phyloP scores from a whole-genome alignment of 2,797 vertebrate species.

The Sylvilagus floridanus region DNA sequence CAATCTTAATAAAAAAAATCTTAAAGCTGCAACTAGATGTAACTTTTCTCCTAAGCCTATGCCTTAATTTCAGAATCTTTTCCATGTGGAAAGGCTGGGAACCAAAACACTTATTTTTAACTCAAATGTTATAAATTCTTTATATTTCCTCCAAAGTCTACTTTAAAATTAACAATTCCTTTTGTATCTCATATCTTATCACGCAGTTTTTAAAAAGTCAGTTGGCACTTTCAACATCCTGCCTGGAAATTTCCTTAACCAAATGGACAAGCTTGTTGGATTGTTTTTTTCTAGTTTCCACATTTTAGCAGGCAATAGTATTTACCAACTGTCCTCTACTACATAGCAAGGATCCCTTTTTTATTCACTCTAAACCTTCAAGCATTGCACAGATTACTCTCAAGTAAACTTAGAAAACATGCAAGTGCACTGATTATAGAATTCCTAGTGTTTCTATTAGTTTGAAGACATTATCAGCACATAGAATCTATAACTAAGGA shows the following conservation, averaged over 20 bases:
- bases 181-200: neutral
- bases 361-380: neutral
- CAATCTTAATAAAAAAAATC: neutral
- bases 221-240: neutral
- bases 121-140: neutral
- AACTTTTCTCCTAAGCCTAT: conserved; percentile 7
- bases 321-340: neutral
- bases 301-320: neutral
- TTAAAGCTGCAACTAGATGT: neutral
- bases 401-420: neutral
- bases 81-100: neutral
- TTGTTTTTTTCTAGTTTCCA: neutral
- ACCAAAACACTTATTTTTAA: conserved; percentile 12
- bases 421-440: neutral
- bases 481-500: neutral
- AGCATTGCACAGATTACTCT: neutral
- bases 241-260: neutral
- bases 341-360: neutral
- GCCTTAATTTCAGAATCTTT: conserved; percentile 16
- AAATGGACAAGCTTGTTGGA: neutral
- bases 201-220: neutral
- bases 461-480: neutral
- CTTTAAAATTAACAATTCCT: neutral
- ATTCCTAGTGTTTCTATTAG: neutral
- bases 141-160: conserved; percentile 5